Evolutionary conservation across 30 jellyfish, hydroid and myxozoan species (phyloP), one percentile per base, ranked within the genome.

Genomic region (Sanderia malayensis): DNA sequence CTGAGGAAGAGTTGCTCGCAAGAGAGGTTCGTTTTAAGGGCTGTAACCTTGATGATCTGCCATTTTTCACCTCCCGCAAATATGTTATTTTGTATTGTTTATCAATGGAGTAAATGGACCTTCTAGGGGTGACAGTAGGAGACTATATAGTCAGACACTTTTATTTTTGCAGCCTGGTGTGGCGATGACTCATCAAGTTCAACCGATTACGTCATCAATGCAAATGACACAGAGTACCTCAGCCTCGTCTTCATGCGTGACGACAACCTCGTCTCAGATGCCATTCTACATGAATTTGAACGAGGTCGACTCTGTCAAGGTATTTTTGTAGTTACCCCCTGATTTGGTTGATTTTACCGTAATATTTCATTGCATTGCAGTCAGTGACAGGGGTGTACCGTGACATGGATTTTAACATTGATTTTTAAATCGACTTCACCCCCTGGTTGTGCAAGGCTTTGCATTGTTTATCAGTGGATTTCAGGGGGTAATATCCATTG

Each of bases 261-360:
- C 61, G 53, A 63, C 63, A 21, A 67, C 74, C 3, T 67, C 79
- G 3, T 22, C 71, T 13, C 64, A 49, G 87, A 41, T 27, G 30
- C 87, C 23, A 23, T 75, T 57, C 28, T 49, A 49, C 64, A 19
- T 74, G 19, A 8, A 37, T 46, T 59, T 25, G 73, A 65, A 62
- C 2, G 78, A 74, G 72, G 41, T 90, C 19, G 96, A 86, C 37
- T 73, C 88, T 9, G 94, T 86, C 28, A 79, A 67, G 86, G 96
- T 86, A 37, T 1, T 19, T 8, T 7, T 0, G 22, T 13, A 8
- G 20, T 10, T 17, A 4, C 9, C 18, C 8, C 25, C 7, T 23
- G 46, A 2, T 9, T 22, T n/a, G n/a, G n/a, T n/a, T n/a, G 15
- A 8, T 15, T 18, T 9, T 24, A 55, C 68, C 68, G 8, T 8